phyloP scores from a whole-genome alignment of 2,888 invertebrate genomes.

The Nemoura dubitans region DNA sequence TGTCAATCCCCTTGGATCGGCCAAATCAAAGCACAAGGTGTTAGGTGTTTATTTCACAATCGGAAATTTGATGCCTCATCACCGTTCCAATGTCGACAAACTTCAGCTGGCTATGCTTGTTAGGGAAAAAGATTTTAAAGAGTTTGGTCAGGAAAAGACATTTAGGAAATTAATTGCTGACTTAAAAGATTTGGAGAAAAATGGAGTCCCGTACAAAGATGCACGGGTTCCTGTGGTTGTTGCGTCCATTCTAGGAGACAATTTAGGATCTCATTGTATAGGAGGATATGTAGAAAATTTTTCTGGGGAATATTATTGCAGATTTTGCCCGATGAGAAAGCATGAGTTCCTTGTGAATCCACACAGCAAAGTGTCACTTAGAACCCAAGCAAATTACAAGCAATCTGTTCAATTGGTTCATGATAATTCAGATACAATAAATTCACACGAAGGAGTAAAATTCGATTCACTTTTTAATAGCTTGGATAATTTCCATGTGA shows the following conservation, averaged over 20 bases:
- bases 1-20: slow-evolving; percentile 15
- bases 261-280: slow-evolving; percentile 34
- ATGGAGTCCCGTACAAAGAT: slow-evolving; percentile 1
- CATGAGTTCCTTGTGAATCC: not conserved
- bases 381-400: not conserved
- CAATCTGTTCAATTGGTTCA: not conserved
- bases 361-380: not conserved
- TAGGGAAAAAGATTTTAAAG: slow-evolving; percentile 27
- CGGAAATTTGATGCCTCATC: not conserved
- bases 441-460: not conserved
- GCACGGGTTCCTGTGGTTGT: not conserved
- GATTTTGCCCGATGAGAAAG: slow-evolving; percentile 26
- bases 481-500: not conserved
- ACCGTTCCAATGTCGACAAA: not conserved
- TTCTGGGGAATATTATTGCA: slow-evolving; percentile 18
- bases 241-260: slow-evolving; percentile 15
- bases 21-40: not conserved
- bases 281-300: slow-evolving; percentile 34
- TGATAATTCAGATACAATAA: not conserved
- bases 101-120: not conserved
- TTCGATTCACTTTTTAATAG: not conserved
- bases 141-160: not conserved
- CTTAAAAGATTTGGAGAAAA: not conserved
- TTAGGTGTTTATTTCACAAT: not conserved
- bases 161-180: not conserved